Evolutionary conservation across 2,797 vertebrate genomes (phyloP).

Genomic region (Varecia variegata): DNA sequence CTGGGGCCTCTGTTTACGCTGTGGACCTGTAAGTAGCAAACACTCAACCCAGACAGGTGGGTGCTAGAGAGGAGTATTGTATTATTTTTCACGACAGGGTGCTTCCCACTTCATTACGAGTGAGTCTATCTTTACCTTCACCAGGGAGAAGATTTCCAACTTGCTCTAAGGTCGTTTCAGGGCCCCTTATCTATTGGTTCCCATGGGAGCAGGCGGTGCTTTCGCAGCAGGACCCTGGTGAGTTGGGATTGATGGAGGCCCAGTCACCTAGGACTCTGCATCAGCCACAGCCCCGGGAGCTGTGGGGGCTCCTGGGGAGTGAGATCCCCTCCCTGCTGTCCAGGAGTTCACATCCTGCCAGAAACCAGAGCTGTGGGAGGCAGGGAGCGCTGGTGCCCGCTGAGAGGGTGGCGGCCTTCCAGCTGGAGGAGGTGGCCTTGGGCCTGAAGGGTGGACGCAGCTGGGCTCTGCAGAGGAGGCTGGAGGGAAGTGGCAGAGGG

Average conservation of each 20-base stretch:
- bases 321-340: background rate
- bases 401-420: background rate
- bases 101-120: background rate
- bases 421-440: background rate
- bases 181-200: background rate
- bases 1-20: background rate
- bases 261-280: background rate
- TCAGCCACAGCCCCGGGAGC: too few relatives aligned
- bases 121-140: background rate
- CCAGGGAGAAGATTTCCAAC: background rate
- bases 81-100: background rate
- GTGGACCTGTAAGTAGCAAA: background rate
- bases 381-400: background rate
- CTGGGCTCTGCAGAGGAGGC: background rate
- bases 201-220: too few relatives aligned
- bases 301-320: fast-evolving
- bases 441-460: background rate
- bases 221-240: too few relatives aligned
- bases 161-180: background rate
- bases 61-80: background rate
- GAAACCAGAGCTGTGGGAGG: background rate
- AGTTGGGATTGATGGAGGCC: background rate
- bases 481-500: background rate
- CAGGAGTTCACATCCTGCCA: background rate
- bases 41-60: background rate